Evolutionary conservation across 2,888 invertebrate species (phyloP), one percentile per base, ranked within the genome.

Genomic region (Pomacea canaliculata): DNA sequence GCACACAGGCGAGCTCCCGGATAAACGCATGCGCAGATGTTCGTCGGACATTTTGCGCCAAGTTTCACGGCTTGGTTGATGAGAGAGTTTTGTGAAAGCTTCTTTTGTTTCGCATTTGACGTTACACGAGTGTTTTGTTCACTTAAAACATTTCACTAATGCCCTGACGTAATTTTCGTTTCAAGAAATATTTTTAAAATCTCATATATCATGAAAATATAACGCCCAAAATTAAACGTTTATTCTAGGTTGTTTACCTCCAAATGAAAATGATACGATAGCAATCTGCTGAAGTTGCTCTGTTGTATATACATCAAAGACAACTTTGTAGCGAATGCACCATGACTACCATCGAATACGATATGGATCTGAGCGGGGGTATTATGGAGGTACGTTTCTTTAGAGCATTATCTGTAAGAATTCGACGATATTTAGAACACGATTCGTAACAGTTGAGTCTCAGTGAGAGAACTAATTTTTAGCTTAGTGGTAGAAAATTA

Each of bases 371-470:
- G 81, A 94, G 95, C 80, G 95, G 95, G 81, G 95, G 96, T 82
- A 93, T 96, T 80, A 96, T 96, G 96, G 95, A 96, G 92, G 96
- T 96, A 92, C 93, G 94, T 73, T 65, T 65, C 19, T 63, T 63
- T 63, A 10, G 10, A 56, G 51, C 10, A 10, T 56, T 56, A 7
- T 13, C 51, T 2, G 7, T 56, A 16, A 56, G 51, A 56, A 16
- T 56, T 37, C 37, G 37, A 37, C 5, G 37, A 5, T 37, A 37
- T 37, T 3, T 37, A 37, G 37, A 37, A 37, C 37, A 37, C 37
- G 37, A 37, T 37, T 37, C 37, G 37, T 37, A 37, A 37, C 37
- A 37, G 37, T 37, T 37, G 23, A 23, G 23, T 23, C 23, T 37
- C 37, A 37, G 37, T 56, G 51, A 56, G 12, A 7, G 51, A 56